phyloP scores from a whole-genome alignment of 2,797 vertebrate genomes.

The Synaphobranchus kaupii region DNA sequence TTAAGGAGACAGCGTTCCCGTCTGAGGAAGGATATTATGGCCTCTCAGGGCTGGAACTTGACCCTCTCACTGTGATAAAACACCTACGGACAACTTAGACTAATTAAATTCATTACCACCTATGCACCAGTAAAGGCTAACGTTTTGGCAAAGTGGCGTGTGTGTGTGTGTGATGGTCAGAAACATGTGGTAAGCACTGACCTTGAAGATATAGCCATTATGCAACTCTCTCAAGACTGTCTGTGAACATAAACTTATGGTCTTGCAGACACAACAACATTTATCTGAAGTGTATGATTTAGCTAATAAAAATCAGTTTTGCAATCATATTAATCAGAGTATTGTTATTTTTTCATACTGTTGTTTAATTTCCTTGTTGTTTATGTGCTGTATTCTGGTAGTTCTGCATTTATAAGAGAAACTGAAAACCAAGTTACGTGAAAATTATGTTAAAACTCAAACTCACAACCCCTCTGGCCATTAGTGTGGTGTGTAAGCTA shows the following conservation, averaged over 20 bases:
- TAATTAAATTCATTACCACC: not conserved
- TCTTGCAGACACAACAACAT: not conserved
- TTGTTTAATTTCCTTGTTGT: not conserved
- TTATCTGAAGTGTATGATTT: not conserved
- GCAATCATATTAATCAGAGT: not conserved
- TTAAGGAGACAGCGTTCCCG: not conserved
- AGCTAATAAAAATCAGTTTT: not conserved
- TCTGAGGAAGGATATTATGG: not conserved
- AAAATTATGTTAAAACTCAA: not conserved
- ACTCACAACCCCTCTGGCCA: not conserved
- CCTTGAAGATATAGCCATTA: not conserved
- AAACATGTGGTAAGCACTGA: not conserved
- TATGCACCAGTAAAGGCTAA: not conserved
- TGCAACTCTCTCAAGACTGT: not conserved
- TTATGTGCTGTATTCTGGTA: not conserved
- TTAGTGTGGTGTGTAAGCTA: not conserved
- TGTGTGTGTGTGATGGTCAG: not conserved
- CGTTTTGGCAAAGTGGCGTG: not conserved
- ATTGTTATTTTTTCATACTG: not conserved
- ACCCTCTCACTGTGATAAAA: conserved; percentile 28
- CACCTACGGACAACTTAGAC: not conserved
- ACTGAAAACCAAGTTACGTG: not conserved
- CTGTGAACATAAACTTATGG: not conserved
- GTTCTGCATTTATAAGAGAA: not conserved
- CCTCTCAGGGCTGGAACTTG: conserved; percentile 29